Evolutionary conservation across 2,888 invertebrate species (phyloP).

Genomic region (Tenthredo amoena): DNA sequence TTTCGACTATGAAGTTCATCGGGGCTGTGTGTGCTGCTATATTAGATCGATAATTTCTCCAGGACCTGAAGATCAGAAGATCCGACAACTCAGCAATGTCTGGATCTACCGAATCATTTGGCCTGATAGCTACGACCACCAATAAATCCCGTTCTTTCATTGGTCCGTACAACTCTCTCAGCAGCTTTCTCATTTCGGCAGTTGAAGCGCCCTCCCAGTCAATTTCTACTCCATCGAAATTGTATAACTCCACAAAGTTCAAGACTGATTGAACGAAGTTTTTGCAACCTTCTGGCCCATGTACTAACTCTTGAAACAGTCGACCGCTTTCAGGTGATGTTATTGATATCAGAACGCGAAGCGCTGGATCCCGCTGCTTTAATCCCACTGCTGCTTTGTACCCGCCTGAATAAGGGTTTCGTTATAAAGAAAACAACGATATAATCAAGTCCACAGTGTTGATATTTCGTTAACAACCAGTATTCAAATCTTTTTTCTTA

Average conservation of each 20-base stretch:
- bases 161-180: slow-evolving; percentile 83
- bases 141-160: slow-evolving; percentile 81
- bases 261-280: slow-evolving; percentile 84
- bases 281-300: slow-evolving; percentile 77
- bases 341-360: slow-evolving; percentile 87
- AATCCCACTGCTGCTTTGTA: slow-evolving; percentile 86
- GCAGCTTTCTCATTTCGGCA: slow-evolving; percentile 80
- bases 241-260: slow-evolving; percentile 83
- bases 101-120: slow-evolving; percentile 84
- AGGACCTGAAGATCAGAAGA: slow-evolving; percentile 85
- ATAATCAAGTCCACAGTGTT: neutral
- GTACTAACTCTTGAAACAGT: slow-evolving; percentile 82
- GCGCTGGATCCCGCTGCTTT: slow-evolving; percentile 83
- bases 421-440: neutral
- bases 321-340: slow-evolving; percentile 80
- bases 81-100: slow-evolving; percentile 83
- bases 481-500: slow-evolving; percentile 18
- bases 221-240: slow-evolving; percentile 91
- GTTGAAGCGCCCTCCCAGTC: slow-evolving; percentile 80
- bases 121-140: slow-evolving; percentile 81
- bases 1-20: slow-evolving; percentile 62
- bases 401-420: slow-evolving; percentile 80
- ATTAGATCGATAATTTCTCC: slow-evolving; percentile 72
- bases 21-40: slow-evolving; percentile 70
- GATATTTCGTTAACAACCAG: neutral